Evolutionary conservation across 1,140 invertebrate species (phyloP), one percentile per base, ranked within the genome.

Genomic region (Mesaphorura yosii): DNA sequence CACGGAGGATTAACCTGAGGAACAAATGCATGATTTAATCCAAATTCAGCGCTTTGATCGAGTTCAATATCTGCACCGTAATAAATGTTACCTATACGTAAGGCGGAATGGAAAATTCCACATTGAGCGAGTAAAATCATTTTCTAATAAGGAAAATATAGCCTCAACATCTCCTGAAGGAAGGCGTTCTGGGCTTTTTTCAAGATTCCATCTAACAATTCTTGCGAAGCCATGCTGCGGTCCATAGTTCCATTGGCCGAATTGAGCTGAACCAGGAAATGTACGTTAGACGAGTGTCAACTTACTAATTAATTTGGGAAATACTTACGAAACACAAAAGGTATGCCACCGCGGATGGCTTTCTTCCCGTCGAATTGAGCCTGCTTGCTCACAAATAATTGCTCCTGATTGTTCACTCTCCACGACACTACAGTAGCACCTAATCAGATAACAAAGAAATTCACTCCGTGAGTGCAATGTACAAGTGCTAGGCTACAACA

Each of bases 271-370:
- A 72, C 70, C 64, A 64, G 19, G 34, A 6, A 45, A 39, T n/a
- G 17, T 41, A 38, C 10, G 29, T 14, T 25, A 6, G 6, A 27
- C 10, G 29, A 27, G 20, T 27, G 23, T 46, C 23, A n/a, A 25
- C 22, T 47, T 28, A 47, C 45, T 47, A 22, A 26, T 58, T 27
- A 2, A 20, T 26, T n/a, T n/a, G n/a, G n/a, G n/a, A n/a, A n/a
- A n/a, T n/a, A n/a, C n/a, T 91, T 80, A 93, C 89, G 90, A 74
- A 94, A 95, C 59, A 95, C 86, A 70, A 95, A 86, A 54, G 89
- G 89, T 70, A 94, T 90, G 66, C 90, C 90, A 66, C 90, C 90
- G 68, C 89, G 77, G 68, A 94, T 95, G 28, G 88, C 83, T 70
- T 91, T 88, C 69, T 92, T 91, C 49, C 88, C 88, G 77, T 94